phyloP scores from a whole-genome alignment of 2,797 vertebrate species.

The Knipowitschia caucasica region DNA sequence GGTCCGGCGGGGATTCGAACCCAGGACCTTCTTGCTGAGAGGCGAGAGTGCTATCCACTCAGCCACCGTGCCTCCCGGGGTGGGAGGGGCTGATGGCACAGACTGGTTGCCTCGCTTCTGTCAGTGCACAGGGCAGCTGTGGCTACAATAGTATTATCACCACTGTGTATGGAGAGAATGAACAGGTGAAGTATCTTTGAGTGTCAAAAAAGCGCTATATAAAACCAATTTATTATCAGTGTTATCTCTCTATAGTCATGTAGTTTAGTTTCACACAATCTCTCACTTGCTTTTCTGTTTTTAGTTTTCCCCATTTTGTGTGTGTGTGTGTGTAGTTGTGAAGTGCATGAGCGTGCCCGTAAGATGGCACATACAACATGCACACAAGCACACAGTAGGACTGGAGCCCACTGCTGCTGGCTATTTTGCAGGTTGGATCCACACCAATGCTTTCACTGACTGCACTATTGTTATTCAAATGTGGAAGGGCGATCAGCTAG shows the following conservation, averaged over 20 bases:
- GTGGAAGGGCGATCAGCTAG: slow-evolving; percentile 70
- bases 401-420: slow-evolving; percentile 51
- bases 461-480: slow-evolving; percentile 77
- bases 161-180: too few relatives aligned
- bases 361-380: slow-evolving; percentile 14
- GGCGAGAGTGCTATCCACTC: too few relatives aligned
- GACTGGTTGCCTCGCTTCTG: too few relatives aligned
- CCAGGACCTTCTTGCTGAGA: too few relatives aligned
- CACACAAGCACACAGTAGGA: slow-evolving; percentile 31
- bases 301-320: slow-evolving; percentile 18
- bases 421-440: slow-evolving; percentile 72
- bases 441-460: slow-evolving; percentile 69
- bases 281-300: slow-evolving; percentile 13
- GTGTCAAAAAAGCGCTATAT: too few relatives aligned
- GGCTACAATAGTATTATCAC: too few relatives aligned
- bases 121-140: too few relatives aligned
- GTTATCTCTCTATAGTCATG: background rate
- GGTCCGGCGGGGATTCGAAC: too few relatives aligned
- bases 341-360: slow-evolving; percentile 19
- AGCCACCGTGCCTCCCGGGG: too few relatives aligned
- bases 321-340: slow-evolving; percentile 27
- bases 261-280: background rate
- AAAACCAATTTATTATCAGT: too few relatives aligned
- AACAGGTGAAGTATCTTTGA: too few relatives aligned
- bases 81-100: too few relatives aligned